Evolutionary conservation across 1,140 invertebrate genomes (phyloP).

Genomic region (Onthophagus taurus): DNA sequence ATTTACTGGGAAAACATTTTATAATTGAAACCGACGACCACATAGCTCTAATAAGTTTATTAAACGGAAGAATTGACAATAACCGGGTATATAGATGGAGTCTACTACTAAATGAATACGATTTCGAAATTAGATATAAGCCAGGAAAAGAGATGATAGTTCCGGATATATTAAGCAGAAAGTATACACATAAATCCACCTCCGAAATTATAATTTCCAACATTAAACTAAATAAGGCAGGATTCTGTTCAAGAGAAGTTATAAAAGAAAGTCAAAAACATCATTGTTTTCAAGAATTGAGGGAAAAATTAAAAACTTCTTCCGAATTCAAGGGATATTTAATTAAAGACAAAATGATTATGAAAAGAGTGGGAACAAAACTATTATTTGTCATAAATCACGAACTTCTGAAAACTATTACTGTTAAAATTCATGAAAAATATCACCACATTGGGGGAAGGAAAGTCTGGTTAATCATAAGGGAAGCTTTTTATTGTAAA

Average conservation of each 20-base stretch:
- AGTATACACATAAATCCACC: neutral
- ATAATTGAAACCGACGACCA: too few relatives aligned
- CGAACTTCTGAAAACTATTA: neutral
- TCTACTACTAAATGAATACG: neutral
- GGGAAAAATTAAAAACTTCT: neutral
- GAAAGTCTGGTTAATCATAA: neutral
- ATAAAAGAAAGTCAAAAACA: neutral
- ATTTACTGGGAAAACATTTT: constrained; percentile 8
- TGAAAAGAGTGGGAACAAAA: neutral
- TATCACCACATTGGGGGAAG: too few relatives aligned
- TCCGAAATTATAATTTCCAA: neutral
- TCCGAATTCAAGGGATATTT: neutral
- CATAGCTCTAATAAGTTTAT: neutral
- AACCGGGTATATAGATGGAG: constrained; percentile 2
- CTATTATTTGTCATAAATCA: neutral
- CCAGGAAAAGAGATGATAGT: neutral
- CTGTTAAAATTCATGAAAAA: too few relatives aligned
- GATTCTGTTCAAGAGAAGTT: neutral
- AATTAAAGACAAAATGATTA: neutral
- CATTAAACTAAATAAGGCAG: neutral
- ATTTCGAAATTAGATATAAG: constrained; percentile 1
- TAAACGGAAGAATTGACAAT: neutral
- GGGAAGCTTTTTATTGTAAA: neutral
- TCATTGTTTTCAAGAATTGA: neutral
- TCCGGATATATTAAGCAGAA: neutral